Conservation (phyloP, 2,113 vertebrate species). For the Xyrauchen texanus region DNA sequence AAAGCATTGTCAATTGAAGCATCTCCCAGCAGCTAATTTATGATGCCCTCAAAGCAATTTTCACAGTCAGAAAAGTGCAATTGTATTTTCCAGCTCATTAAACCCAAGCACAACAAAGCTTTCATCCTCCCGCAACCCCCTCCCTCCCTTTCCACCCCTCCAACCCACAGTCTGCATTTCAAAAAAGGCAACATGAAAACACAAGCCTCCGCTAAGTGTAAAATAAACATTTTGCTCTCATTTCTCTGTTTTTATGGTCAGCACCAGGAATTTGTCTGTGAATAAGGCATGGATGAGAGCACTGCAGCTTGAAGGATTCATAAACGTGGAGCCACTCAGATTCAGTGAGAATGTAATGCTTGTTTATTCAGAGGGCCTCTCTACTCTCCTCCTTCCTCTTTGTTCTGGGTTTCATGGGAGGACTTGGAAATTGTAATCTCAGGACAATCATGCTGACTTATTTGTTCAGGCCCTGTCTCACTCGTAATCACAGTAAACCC, state of each 20-base stretch:
- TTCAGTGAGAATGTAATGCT: slow-evolving; percentile 71
- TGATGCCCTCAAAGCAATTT: slow-evolving; percentile 81
- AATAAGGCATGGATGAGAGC: slow-evolving; percentile 11
- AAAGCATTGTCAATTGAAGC: slow-evolving; percentile 77
- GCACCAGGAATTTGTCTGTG: slow-evolving; percentile 45
- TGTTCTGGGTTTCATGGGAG: slow-evolving; percentile 69
- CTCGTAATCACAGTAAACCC: slow-evolving; percentile 58
- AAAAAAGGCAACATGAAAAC: slow-evolving; percentile 58
- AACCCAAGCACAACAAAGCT: slow-evolving; percentile 76
- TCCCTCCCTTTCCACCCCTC: slow-evolving; percentile 55
- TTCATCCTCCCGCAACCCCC: slow-evolving; percentile 66
- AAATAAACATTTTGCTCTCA: slow-evolving; percentile 57
- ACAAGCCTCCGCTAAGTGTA: slow-evolving; percentile 49
- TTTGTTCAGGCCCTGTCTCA: slow-evolving; percentile 77
- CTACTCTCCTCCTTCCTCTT: slow-evolving; percentile 71
- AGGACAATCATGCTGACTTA: slow-evolving; percentile 75
- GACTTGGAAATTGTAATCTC: slow-evolving; percentile 78
- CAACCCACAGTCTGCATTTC: slow-evolving; percentile 54
- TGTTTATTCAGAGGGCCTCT: slow-evolving; percentile 79
- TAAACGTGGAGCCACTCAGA: slow-evolving; percentile 45
- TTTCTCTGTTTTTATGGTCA: slow-evolving; percentile 40
- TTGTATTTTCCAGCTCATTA: slow-evolving; percentile 88
- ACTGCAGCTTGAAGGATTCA: slow-evolving; percentile 31
- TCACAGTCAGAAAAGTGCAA: slow-evolving; percentile 82
- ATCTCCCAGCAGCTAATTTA: slow-evolving; percentile 81